Base-by-base conservation (phyloP, 2,797 vertebrate species). In the Pantherophis alleghaniensis region DNA sequence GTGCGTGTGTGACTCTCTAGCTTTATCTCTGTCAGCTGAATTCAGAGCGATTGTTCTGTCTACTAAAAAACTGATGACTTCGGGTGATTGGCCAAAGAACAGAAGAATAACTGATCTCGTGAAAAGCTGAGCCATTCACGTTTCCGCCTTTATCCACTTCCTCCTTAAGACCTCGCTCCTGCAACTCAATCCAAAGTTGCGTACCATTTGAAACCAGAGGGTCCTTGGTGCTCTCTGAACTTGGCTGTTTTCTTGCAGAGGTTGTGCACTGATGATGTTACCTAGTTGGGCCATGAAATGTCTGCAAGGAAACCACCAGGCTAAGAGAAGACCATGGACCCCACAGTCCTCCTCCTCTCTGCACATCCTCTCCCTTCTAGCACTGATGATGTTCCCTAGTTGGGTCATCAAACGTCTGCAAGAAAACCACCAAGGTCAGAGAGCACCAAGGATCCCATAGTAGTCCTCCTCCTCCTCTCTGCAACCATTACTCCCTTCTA, bases 1-100 rank as follows among this genome's bases (percentile, higher is more conserved):
- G 11, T 66, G 0, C 1, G 26, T 63, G 26, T 63, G 1, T 63
- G 1, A 28, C 0, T 63, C 26, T 63, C 1, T 26, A 11, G 1
- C 60, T 63, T 9, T 1, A 0, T n/a, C 63, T 66, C 26, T 2
- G 0, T 66, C 63, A 66, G 28, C 13, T n/a, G 28, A 66, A 37
- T 37, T 74, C 69, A 74, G 2, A 37, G 69, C 16, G 9, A 74
- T 37, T 74, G 69, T 20, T 37, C 13, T 5, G 28, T n/a, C 5
- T 14, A 14, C 12, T 66, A 14, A 66, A 66, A n/a, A 66, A 63
- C 10, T 28, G 61, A 63, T 63, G 66, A 69, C n/a, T 69, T 69
- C 7, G 61, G 59, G 59, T 2, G 20, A 60, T 22, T 7, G 59
- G 59, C 57, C 57, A 59, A 59, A 59, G 57, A 20, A 59, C 57